phyloP scores from a whole-genome alignment of 1,140 invertebrate species.

The Drosophila tristis region DNA sequence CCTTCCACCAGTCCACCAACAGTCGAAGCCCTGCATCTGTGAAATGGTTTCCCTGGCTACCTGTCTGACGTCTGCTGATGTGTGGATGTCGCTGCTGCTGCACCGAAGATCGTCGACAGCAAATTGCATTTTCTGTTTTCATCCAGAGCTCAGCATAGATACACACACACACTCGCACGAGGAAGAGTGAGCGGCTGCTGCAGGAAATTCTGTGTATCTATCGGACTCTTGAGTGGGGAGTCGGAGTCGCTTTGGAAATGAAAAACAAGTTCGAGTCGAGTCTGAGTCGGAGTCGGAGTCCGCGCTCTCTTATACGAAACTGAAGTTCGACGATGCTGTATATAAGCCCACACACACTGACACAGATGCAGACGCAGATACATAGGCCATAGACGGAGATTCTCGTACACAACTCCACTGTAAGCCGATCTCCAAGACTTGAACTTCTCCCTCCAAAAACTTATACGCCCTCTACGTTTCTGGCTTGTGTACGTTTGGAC shows the following conservation, averaged over 20 bases:
- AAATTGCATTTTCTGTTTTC: conserved; percentile 37
- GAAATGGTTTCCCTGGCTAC: conserved; percentile 11
- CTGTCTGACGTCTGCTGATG: neutral
- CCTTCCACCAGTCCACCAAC: conserved; percentile 5
- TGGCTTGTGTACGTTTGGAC: conserved; percentile 52
- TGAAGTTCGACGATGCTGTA: conserved; percentile 30
- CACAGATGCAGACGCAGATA: neutral
- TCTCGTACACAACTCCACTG: conserved; percentile 35
- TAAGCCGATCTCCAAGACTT: conserved; percentile 38
- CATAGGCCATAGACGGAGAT: conserved; percentile 20
- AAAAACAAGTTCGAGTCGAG: conserved; percentile 60
- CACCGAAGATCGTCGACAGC: conserved; percentile 40
- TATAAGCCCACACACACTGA: neutral
- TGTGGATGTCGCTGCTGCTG: conserved; percentile 2
- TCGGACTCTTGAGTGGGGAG: conserved; percentile 31
- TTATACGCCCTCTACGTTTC: conserved; percentile 36
- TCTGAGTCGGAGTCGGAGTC: too few relatives aligned
- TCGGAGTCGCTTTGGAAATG: conserved; percentile 1
- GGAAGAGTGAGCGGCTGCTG: conserved; percentile 21
- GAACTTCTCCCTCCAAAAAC: conserved; percentile 18
- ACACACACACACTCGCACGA: conserved; percentile 5
- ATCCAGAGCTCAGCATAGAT: neutral
- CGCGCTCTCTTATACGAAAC: conserved; percentile 59
- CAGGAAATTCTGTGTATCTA: conserved; percentile 78
- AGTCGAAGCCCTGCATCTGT: conserved; percentile 26